Conservation (phyloP, 2,113 vertebrate genomes). For the Halcyon malimbica region DNA sequence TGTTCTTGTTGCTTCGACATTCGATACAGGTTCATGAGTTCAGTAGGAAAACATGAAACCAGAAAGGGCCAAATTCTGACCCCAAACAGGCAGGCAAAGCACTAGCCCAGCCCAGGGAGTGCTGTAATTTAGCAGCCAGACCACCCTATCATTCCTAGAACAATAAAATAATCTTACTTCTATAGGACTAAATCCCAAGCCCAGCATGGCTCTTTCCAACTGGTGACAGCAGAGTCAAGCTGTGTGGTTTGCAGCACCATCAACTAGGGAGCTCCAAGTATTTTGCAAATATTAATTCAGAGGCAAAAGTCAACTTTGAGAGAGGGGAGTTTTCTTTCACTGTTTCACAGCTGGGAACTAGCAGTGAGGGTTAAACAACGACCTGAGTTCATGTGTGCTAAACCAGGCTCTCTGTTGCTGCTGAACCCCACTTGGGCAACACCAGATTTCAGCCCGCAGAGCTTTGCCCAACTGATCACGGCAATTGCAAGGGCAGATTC, state of each 20-base stretch:
- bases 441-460: neutral
- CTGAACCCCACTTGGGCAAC: neutral
- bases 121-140: conserved; percentile 44
- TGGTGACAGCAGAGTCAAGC: conserved; percentile 24
- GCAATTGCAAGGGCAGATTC: neutral
- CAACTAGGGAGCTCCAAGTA: neutral
- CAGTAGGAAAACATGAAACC: conserved; percentile 57
- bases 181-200: neutral
- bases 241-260: neutral
- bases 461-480: accelerated
- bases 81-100: conserved; percentile 13
- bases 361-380: neutral
- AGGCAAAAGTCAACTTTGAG: neutral
- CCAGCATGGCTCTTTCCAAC: conserved; percentile 14
- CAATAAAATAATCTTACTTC: conserved; percentile 52
- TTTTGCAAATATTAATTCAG: neutral
- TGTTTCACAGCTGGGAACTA: neutral
- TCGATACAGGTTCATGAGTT: conserved; percentile 66
- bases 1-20: conserved; percentile 42
- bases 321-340: neutral
- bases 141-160: conserved; percentile 45
- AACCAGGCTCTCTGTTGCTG: neutral
- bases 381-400: neutral
- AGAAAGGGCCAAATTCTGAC: conserved; percentile 56
- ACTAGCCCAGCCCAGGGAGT: conserved; percentile 19